These are phyloP conservation scores for Pomacea canaliculata DNA, from an alignment of 2,888 invertebrate genomes.

Conservation along the genomic window DNA sequence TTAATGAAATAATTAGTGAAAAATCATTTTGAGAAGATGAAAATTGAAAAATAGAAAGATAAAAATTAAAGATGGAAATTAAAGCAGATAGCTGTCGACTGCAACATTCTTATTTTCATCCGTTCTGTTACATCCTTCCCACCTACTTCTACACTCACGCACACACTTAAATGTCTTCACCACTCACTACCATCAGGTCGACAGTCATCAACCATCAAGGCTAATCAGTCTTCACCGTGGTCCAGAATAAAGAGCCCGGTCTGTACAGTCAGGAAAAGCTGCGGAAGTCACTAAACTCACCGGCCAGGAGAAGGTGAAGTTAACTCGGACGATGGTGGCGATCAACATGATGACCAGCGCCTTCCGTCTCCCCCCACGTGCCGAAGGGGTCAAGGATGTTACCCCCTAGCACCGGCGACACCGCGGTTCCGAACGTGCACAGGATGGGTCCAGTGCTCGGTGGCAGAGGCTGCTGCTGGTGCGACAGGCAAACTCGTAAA, in stretches of 20 bases:
- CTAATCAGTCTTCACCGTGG: too few species aligned
- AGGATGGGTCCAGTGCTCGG: not conserved
- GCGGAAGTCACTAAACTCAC: constrained; percentile 36
- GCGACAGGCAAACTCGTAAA: constrained; percentile 85
- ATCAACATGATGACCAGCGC: constrained; percentile 26
- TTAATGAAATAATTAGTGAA: too few species aligned
- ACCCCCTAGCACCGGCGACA: constrained; percentile 81
- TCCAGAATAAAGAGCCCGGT: not conserved
- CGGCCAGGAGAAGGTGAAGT: constrained; percentile 53
- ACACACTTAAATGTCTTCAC: too few species aligned
- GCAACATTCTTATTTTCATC: too few species aligned
- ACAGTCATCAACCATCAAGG: too few species aligned
- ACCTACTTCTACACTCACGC: too few species aligned
- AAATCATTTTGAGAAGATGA: too few species aligned
- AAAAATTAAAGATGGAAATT: too few species aligned
- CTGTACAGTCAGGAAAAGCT: not conserved
- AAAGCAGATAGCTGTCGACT: too few species aligned
- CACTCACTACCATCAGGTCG: too few species aligned
- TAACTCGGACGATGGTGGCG: constrained; percentile 33
- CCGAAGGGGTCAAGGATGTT: constrained; percentile 43
- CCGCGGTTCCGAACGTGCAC: constrained; percentile 93
- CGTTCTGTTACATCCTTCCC: too few species aligned
- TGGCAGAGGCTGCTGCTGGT: constrained; percentile 90
- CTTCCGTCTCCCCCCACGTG: constrained; percentile 19
- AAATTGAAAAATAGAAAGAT: too few species aligned